Evolutionary conservation across 2,888 invertebrate genomes (phyloP).

Genomic region (Cerastis rubricosa): DNA sequence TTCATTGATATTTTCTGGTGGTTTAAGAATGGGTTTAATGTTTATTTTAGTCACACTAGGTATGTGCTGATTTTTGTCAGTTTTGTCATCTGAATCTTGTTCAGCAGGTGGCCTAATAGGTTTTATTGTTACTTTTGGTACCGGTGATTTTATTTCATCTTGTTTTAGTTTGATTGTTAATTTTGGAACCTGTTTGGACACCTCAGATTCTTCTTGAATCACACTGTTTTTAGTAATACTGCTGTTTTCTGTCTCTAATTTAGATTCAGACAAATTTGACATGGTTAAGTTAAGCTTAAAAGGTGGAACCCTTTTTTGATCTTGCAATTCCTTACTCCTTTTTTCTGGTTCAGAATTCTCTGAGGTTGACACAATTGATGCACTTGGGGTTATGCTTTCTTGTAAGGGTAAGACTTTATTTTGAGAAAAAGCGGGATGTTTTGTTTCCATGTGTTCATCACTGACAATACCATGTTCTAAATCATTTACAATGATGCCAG

Average conservation of each 20-base stretch:
- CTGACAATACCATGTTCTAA: constrained; percentile 37
- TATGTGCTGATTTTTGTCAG: constrained; percentile 73
- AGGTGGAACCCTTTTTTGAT: constrained; percentile 76
- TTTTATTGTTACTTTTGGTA: constrained; percentile 88
- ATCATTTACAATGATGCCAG: constrained; percentile 39
- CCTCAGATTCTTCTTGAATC: constrained; percentile 71
- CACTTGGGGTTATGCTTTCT: constrained; percentile 14
- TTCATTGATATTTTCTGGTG: constrained; percentile 82
- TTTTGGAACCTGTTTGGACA: constrained; percentile 87
- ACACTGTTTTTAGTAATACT: constrained; percentile 67
- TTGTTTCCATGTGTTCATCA: constrained; percentile 28
- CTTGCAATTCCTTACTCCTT: constrained; percentile 43
- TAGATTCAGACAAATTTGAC: constrained; percentile 66
- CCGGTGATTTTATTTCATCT: constrained; percentile 83
- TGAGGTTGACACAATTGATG: constrained; percentile 31
- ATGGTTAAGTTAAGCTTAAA: constrained; percentile 76
- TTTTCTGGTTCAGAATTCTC: constrained; percentile 41
- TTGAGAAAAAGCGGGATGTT: constrained; percentile 32
- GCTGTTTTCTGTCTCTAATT: constrained; percentile 62
- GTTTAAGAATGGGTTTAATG: constrained; percentile 87
- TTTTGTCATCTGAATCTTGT: constrained; percentile 66
- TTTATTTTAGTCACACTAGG: constrained; percentile 84
- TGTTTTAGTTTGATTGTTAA: constrained; percentile 88
- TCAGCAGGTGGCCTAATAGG: constrained; percentile 82
- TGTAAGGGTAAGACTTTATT: constrained; percentile 31